These are phyloP conservation scores for Anarhynchus alexandrinus DNA, from an alignment of 2,113 vertebrate species.

Conservation along the genomic window DNA sequence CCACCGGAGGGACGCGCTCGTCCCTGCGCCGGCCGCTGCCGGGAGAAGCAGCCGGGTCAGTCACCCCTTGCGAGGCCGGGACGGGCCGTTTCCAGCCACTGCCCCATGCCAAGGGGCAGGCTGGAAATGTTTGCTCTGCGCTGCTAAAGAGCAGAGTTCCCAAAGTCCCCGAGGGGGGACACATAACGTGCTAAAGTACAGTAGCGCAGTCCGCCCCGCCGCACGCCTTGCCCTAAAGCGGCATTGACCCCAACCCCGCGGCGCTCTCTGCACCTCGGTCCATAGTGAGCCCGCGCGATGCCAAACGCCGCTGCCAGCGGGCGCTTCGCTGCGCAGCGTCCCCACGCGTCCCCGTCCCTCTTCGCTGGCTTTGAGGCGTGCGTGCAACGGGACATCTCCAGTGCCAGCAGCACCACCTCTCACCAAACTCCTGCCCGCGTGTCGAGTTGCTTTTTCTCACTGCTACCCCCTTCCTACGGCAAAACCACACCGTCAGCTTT, in stretches of 20 bases:
- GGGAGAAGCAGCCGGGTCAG: not conserved
- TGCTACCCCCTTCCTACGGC: fast-evolving
- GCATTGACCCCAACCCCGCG: fast-evolving
- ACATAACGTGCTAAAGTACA: not conserved
- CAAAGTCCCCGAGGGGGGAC: not conserved
- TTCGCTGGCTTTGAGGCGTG: fast-evolving
- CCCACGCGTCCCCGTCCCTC: fast-evolving
- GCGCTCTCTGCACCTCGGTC: fast-evolving
- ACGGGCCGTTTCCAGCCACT: not conserved
- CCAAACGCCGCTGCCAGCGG: fast-evolving
- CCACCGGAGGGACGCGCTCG: too few species aligned
- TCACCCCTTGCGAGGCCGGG: not conserved
- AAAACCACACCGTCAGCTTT: fast-evolving
- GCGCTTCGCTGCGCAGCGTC: not conserved
- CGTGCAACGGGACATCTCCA: fast-evolving
- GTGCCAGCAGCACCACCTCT: not conserved
- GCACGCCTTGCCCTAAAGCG: fast-evolving
- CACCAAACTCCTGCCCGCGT: not conserved
- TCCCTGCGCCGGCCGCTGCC: not conserved
- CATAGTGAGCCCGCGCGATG: fast-evolving
- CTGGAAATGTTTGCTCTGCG: not conserved
- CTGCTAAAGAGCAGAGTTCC: not conserved
- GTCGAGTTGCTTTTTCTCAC: not conserved
- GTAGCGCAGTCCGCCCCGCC: fast-evolving
- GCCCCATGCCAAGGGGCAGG: not conserved